Evolutionary conservation across 2,888 invertebrate species (phyloP), one percentile per base, ranked within the genome.

Genomic region (Brachylomia viminalis): DNA sequence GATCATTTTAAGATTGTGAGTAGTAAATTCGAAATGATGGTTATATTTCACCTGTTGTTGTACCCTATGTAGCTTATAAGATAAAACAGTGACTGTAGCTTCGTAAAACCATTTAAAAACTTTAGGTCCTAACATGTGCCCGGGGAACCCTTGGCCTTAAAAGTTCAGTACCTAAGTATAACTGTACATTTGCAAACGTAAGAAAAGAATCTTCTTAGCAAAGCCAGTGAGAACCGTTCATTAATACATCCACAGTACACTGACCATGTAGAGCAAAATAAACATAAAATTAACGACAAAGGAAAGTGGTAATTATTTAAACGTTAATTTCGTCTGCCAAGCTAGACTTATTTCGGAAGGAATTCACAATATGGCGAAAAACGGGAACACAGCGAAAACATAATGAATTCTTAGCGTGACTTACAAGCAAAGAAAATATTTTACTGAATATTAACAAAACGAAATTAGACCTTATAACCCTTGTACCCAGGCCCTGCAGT

Each of bases 241-340:
- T 82, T 75, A 71, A 67, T 56, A 61, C 11, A 54, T 67, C 11
- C 59, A 85, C 83, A 85, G 73, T 70, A 80, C 83, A 73, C 38
- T 86, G 62, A 49, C 27, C 68, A 85, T 74, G 64, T 86, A 75
- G 86, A 79, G 54, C 70, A 59, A 77, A 74, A 73, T 47, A 59
- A 75, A 72, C 20, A 80, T 80, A 59, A 68, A 79, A 81, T 66
- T 66, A 71, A 75, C 64, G 49, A 38, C 38, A 54, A 77, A 86
- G 86, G 80, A 59, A 58, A 27, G 59, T 65, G 33, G 27, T 73
- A 78, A 82, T 75, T 54, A 81, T 27, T 42, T 49, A 54, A 42
- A 72, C 27, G 59, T 69, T 70, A 66, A 74, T 79, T 72, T 73
- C 20, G 77, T 66, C 64, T 74, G 59, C 47, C 62, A 71, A 73